phyloP scores from a whole-genome alignment of 1,140 invertebrate genomes.

The Solenopsis fugax region DNA sequence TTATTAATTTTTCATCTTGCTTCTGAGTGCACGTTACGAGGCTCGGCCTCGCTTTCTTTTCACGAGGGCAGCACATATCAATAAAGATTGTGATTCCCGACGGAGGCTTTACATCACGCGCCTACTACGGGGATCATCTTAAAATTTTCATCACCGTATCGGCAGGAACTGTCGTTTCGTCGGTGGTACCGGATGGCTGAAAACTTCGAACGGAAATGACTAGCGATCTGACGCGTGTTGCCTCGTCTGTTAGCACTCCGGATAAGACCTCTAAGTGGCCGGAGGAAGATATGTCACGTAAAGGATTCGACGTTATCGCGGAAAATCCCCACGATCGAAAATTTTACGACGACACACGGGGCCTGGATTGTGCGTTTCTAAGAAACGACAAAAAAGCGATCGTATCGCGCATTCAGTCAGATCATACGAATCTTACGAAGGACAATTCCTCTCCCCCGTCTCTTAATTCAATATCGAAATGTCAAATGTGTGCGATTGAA shows the following conservation, averaged over 20 bases:
- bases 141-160: constrained; percentile 53
- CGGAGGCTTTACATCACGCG: constrained; percentile 34
- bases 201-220: constrained; percentile 23
- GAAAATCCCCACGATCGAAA: constrained; percentile 37
- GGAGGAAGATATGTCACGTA: constrained; percentile 44
- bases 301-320: constrained; percentile 35
- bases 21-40: not conserved
- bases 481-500: not conserved
- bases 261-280: constrained; percentile 6
- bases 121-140: constrained; percentile 9
- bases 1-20: constrained; percentile 56
- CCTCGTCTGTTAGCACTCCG: constrained; percentile 7
- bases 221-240: constrained; percentile 10
- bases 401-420: not conserved
- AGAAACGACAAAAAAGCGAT: not conserved
- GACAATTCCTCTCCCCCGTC: not conserved
- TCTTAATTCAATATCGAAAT: not conserved
- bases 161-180: not conserved
- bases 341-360: constrained; percentile 21
- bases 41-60: not conserved
- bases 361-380: not conserved
- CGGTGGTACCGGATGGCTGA: not conserved
- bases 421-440: not conserved
- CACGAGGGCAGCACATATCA: constrained; percentile 9
- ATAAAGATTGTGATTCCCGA: constrained; percentile 38